Evolutionary conservation across 2,797 vertebrate species (phyloP).

Genomic region (Bufotes viridis): DNA sequence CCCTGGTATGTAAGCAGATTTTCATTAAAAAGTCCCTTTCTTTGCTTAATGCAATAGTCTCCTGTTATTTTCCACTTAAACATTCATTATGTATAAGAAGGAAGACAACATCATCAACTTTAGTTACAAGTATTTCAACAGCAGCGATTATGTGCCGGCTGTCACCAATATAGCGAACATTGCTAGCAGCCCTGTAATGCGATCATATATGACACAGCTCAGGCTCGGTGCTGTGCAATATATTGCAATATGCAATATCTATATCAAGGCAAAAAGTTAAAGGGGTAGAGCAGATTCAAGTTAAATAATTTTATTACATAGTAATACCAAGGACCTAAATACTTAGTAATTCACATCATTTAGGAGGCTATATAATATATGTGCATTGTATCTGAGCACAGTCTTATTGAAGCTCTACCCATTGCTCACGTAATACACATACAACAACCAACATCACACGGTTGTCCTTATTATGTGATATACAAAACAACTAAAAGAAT

Average conservation of each 20-base stretch:
- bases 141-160: neutral
- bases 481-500: too few relatives aligned
- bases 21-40: conserved; percentile 19
- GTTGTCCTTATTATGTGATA: too few relatives aligned
- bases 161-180: neutral
- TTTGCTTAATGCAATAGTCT: conserved; percentile 18
- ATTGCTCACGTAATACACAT: too few relatives aligned
- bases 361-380: too few relatives aligned
- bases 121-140: neutral
- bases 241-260: too few relatives aligned
- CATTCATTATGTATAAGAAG: conserved; percentile 17
- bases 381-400: too few relatives aligned
- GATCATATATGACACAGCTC: neutral
- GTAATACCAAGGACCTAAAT: too few relatives aligned
- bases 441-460: too few relatives aligned
- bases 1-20: conserved; percentile 12
- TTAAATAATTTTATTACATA: too few relatives aligned
- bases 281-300: too few relatives aligned
- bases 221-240: neutral
- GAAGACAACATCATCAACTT: neutral
- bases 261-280: neutral
- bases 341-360: too few relatives aligned
- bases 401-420: too few relatives aligned
- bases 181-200: neutral
- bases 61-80: conserved; percentile 20